Conservation (phyloP, 1,140 invertebrate species). For the Orussus abietinus region DNA sequence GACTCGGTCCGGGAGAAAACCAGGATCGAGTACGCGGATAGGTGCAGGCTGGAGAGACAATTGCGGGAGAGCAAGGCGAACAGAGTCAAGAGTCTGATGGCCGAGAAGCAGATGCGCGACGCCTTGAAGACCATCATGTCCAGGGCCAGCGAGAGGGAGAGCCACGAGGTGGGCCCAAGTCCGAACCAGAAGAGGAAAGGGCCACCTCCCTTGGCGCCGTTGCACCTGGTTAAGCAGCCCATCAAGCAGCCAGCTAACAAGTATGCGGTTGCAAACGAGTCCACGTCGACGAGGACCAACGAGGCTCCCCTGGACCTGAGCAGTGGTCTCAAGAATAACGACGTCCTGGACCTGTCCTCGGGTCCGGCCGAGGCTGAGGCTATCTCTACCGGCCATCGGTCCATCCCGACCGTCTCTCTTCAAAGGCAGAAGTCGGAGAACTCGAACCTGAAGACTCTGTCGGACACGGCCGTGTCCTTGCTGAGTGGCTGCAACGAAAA, state of each 20-base stretch:
- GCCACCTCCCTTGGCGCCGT: conserved; percentile 41
- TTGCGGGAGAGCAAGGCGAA: conserved; percentile 44
- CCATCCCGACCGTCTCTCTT: neutral
- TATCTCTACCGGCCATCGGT: neutral
- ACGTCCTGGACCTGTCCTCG: conserved; percentile 27
- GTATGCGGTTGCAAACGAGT: conserved; percentile 4
- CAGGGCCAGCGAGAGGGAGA: conserved; percentile 30
- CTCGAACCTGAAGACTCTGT: conserved; percentile 37
- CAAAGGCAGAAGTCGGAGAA: conserved; percentile 32
- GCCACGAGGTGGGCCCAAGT: no score
- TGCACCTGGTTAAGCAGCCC: conserved; percentile 31
- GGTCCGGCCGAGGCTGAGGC: conserved; percentile 12
- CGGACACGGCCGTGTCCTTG: conserved; percentile 40
- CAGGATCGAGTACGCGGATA: conserved; percentile 23
- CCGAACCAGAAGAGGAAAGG: conserved; percentile 47
- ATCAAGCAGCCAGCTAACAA: neutral
- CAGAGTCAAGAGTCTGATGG: conserved; percentile 40
- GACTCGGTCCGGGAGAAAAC: conserved; percentile 12
- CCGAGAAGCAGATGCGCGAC: conserved; percentile 48
- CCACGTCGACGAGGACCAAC: conserved; percentile 14
- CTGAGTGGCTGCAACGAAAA: conserved; percentile 23
- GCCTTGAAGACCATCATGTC: conserved; percentile 45
- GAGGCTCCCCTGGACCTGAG: conserved; percentile 28
- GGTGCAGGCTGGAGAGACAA: conserved; percentile 43
- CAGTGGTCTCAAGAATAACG: conserved; percentile 17